Percentiles rank a stretch among this genome's conserved stretches.
Conservation (phyloP, 2,888 invertebrate genomes). For the Kryphioiulus occultus region DNA sequence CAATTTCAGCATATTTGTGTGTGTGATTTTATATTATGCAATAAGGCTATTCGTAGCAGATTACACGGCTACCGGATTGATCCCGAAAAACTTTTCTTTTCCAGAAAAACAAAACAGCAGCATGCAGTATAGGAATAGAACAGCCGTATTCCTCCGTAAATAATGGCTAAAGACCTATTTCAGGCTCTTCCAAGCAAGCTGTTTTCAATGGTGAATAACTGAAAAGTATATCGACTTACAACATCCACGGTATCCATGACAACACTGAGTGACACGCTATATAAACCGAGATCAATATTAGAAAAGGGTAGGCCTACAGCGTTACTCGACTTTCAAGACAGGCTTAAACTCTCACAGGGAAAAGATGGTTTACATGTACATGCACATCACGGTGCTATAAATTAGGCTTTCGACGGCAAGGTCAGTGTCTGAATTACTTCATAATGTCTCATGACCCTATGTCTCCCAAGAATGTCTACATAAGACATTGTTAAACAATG, state of each 20-base stretch:
- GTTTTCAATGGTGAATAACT: conserved; percentile 31
- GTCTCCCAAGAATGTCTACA: background rate
- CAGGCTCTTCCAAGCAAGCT: conserved; percentile 35
- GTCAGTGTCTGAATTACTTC: background rate
- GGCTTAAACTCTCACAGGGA: background rate
- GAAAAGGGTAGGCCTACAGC: background rate
- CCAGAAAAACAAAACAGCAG: background rate
- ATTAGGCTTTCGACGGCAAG: background rate
- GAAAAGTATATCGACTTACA: conserved; percentile 31
- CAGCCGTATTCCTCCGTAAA: background rate
- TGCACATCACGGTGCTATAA: background rate
- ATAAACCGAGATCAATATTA: conserved; percentile 12
- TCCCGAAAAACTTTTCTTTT: background rate
- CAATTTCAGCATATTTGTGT: background rate
- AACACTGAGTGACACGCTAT: conserved; percentile 31
- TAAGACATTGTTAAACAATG: background rate
- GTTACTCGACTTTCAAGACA: background rate
- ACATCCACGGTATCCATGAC: conserved; percentile 31
- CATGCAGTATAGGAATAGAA: background rate
- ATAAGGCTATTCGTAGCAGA: background rate
- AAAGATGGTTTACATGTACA: background rate
- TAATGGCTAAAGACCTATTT: background rate
- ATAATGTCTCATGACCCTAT: background rate
- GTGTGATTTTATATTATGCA: background rate
- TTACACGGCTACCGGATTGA: background rate